Conservation (phyloP, 2,797 vertebrate genomes). For the Artibeus jamaicensis region DNA sequence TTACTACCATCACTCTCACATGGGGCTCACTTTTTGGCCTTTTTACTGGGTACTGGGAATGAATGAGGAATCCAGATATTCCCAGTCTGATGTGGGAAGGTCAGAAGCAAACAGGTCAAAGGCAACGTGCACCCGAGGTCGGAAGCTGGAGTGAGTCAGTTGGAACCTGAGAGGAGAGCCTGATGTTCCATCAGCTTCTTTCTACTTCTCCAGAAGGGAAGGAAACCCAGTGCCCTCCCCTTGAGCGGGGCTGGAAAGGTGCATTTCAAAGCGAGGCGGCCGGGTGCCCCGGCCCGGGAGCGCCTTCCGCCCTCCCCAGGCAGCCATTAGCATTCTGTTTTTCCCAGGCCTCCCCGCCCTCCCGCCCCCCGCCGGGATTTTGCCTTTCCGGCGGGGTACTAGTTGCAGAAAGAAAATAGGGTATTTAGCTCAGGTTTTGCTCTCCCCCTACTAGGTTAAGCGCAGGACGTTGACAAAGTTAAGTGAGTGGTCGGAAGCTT, state of each 20-base stretch:
- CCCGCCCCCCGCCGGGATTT: conserved; percentile 10
- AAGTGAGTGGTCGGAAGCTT: background rate
- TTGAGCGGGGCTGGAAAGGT: background rate
- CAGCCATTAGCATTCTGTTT: conserved; percentile 76
- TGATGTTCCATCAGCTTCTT: background rate
- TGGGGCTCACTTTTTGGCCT: background rate
- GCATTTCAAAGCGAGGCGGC: conserved; percentile 69
- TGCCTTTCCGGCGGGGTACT: conserved; percentile 29
- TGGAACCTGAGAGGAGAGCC: background rate
- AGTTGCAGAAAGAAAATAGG: conserved; percentile 35
- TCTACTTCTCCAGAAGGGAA: background rate
- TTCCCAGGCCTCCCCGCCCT: conserved; percentile 29
- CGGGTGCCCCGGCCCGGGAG: background rate
- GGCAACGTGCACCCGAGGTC: background rate
- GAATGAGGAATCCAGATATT: background rate
- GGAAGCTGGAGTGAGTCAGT: background rate
- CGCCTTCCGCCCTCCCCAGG: conserved; percentile 62
- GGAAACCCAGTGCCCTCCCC: background rate
- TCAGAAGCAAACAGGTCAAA: background rate
- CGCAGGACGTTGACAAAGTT: background rate
- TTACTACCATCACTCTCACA: background rate
- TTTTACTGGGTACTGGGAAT: background rate
- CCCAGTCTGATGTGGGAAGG: background rate
- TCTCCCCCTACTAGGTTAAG: conserved; percentile 9
- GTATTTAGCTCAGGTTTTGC: conserved; percentile 45